phyloP scores from a whole-genome alignment of 64 coral and sea anemone genomes.

The Dendrophyllia cribrosa region DNA sequence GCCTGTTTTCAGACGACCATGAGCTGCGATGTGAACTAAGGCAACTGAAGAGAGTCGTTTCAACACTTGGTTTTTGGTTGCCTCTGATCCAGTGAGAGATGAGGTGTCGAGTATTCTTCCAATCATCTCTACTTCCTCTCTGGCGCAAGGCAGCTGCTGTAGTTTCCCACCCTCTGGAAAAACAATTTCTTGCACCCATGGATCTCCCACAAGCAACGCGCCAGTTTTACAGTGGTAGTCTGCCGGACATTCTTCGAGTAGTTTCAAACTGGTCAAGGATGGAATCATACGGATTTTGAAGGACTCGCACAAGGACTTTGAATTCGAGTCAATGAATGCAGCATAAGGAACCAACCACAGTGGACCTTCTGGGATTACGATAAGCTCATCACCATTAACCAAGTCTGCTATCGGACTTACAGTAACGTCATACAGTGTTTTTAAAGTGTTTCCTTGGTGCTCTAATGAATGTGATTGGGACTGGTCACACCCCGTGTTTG shows the following conservation, averaged over 20 bases:
- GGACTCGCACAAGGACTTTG: neutral
- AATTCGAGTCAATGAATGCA: neutral
- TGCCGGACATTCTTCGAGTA: neutral
- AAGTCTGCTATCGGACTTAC: neutral
- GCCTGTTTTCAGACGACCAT: neutral
- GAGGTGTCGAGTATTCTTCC: neutral
- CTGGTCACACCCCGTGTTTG: neutral
- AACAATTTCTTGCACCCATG: conserved; percentile 2
- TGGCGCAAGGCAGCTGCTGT: neutral
- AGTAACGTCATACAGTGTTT: neutral
- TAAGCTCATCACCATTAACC: neutral
- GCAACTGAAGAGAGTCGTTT: neutral
- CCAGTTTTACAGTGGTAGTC: conserved; percentile 4
- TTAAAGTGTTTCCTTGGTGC: neutral
- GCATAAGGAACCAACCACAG: conserved; percentile 17
- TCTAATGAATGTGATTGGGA: neutral
- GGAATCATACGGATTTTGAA: conserved; percentile 25
- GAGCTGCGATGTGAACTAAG: conserved; percentile 8
- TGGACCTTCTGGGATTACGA: neutral
- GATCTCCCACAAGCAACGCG: conserved; percentile 9
- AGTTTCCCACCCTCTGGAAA: neutral
- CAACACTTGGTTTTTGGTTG: neutral
- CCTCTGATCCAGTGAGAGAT: neutral
- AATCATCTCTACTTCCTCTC: neutral
- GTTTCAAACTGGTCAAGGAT: conserved; percentile 5